phyloP scores from a whole-genome alignment of 92 coral and sea anemone species.

The Isaurus tuberculatus region DNA sequence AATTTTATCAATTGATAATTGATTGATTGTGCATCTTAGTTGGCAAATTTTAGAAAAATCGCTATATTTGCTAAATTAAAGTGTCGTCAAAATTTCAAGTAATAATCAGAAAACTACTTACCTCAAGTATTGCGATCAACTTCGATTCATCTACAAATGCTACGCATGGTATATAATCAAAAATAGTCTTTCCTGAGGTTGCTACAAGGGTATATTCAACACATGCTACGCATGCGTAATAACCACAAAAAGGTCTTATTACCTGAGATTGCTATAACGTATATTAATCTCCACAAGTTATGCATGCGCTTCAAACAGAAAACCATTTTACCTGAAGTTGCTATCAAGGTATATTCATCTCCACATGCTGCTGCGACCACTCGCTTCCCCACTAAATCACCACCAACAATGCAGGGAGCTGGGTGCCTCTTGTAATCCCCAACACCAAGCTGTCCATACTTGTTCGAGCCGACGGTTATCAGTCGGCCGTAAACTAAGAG shows the following conservation, averaged over 20 bases:
- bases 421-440: constrained; percentile 90
- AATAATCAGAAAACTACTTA: too few species aligned
- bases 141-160: too few species aligned
- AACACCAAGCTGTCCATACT: constrained; percentile 94
- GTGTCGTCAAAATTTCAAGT: too few species aligned
- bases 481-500: constrained; percentile 87
- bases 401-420: constrained; percentile 86
- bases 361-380: constrained; percentile 92
- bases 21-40: too few species aligned
- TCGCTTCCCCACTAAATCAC: constrained; percentile 86
- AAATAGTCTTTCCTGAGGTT: constrained; percentile 82
- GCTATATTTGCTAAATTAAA: too few species aligned
- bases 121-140: not conserved
- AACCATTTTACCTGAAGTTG: constrained; percentile 86
- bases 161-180: too few species aligned
- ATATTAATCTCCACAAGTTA: too few species aligned
- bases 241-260: too few species aligned
- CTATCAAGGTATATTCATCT: constrained; percentile 92
- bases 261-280: not conserved
- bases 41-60: too few species aligned
- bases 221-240: too few species aligned
- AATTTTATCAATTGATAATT: too few species aligned
- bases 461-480: constrained; percentile 92
- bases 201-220: constrained; percentile 95
- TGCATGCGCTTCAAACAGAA: too few species aligned